Evolutionary conservation across 2,888 invertebrate genomes (phyloP).

Genomic region (Eupelmus urozonus): DNA sequence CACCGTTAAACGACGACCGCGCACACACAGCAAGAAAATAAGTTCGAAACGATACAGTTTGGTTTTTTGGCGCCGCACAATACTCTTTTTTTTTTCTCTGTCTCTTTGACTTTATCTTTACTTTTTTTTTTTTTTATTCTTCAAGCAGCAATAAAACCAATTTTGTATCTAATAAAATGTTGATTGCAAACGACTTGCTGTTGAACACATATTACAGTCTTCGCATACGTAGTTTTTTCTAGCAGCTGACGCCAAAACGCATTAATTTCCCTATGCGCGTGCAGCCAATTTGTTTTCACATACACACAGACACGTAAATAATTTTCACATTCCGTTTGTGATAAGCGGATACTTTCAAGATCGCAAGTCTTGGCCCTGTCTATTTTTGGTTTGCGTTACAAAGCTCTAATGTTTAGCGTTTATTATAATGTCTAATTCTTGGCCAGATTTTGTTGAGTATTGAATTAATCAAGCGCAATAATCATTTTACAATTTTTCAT

Average conservation of each 20-base stretch:
- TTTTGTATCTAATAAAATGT: conserved; percentile 40
- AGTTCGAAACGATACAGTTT: conserved; percentile 66
- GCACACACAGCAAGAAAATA: conserved; percentile 65
- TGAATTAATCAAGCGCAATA: conserved; percentile 29
- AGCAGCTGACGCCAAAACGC: conserved; percentile 22
- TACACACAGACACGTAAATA: not conserved
- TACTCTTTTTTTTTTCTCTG: conserved; percentile 42
- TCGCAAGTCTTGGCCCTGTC: conserved; percentile 7
- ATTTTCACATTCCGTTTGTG: conserved; percentile 10
- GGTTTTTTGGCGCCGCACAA: conserved; percentile 55
- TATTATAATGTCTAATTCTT: conserved; percentile 27
- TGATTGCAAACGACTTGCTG: conserved; percentile 9
- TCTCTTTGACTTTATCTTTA: conserved; percentile 22
- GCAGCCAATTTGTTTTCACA: not conserved
- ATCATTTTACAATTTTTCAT: conserved; percentile 11
- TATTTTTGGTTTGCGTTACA: conserved; percentile 35
- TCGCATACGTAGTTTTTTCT: not conserved
- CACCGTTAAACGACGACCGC: conserved; percentile 60
- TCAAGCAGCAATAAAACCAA: conserved; percentile 13
- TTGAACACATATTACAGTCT: not conserved
- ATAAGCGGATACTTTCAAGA: not conserved
- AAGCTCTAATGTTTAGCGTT: not conserved
- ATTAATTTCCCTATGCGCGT: not conserved
- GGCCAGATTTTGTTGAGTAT: conserved; percentile 34
- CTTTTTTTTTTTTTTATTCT: not conserved